Base-by-base conservation (phyloP, 2,888 invertebrate species). In the Mesopsocus fuscifrons region DNA sequence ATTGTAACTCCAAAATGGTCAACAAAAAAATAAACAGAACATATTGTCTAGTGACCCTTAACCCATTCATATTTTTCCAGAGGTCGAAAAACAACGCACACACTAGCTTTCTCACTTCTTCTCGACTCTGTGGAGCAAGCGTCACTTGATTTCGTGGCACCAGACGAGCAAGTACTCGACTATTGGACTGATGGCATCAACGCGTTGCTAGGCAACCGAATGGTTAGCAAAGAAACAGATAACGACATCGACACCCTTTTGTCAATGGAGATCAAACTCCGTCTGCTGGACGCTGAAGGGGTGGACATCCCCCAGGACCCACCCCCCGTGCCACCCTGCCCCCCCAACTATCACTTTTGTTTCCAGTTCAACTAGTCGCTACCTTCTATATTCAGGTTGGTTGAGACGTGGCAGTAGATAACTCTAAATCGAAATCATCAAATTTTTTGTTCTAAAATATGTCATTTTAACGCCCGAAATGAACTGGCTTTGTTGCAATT, bases 171-270 rank as follows among this genome's bases (percentile, higher is more conserved):
- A 53, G 71, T 79, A 9, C 85, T 81, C 56, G 82, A 87, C 57
- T 87, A 84, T 60, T 97, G 95, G 95, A 87, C 87, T 0, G 95
- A 97, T 63, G 95, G 92, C 3, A 77, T 95, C 38, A 89, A 91
- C 61, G 83, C 89, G 11, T 64, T 97, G 41, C 65, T 94, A 11
- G 69, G 82, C 16, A 80, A 81, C 54, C 72, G 80, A 59, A 92
- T 95, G 92, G 68, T 68, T 1, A 94, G 92, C 57, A 79, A 81
- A 57, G 80, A 84, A 53, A 82, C 82, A 50, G 78, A 81, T 50
- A 80, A 79, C 59, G 95, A 95, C 63, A 67, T 92, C 52, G 89
- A 95, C 55, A 87, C 83, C 26, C 65, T 97, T 45, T 64, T 97
- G 9, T 87, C 87, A 8, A 92, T 97, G 89, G 95, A 97, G 58